Percentiles rank a stretch among this genome's conserved stretches.
Conservation (phyloP, 2,888 invertebrate genomes). For the Orthonychiurus folsomi region DNA sequence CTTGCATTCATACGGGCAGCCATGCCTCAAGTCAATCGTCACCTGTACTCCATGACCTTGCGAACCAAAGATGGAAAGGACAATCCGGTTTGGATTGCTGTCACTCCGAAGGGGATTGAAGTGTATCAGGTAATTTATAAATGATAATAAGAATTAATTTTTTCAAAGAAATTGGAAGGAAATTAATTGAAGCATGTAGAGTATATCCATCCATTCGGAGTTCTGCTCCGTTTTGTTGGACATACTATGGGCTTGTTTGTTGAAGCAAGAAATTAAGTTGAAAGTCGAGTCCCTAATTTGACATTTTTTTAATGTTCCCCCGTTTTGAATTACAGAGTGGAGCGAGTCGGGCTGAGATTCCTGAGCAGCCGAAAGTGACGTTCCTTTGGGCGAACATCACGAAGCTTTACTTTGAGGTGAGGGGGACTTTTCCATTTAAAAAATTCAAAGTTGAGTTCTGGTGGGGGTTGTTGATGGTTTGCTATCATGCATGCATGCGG, state of each 20-base stretch:
- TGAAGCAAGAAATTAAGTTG: background rate
- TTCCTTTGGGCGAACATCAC: conserved; percentile 94
- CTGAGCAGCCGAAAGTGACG: conserved; percentile 53
- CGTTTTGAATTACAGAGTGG: conserved; percentile 26
- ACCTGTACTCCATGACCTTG: conserved; percentile 37
- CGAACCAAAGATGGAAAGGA: conserved; percentile 53
- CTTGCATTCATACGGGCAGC: conserved; percentile 38
- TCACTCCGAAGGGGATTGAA: conserved; percentile 85
- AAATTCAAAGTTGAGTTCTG: no score
- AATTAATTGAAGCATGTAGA: no score
- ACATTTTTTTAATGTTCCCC: background rate
- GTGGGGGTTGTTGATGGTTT: no score
- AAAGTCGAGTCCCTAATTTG: background rate
- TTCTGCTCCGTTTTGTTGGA: no score
- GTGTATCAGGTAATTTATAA: conserved; percentile 54
- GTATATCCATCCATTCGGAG: no score
- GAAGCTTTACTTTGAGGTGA: conserved; percentile 82
- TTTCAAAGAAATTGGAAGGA: no score
- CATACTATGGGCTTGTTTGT: no score
- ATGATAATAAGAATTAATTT: background rate
- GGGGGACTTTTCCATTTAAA: conserved; percentile 40
- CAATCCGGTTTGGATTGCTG: conserved; percentile 67
- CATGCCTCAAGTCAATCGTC: conserved; percentile 40
- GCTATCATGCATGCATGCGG: background rate
- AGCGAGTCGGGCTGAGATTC: conserved; percentile 36